These are phyloP conservation scores for Poeciliopsis presidionis DNA, from an alignment of 2,797 vertebrate genomes.

Conservation along the genomic window DNA sequence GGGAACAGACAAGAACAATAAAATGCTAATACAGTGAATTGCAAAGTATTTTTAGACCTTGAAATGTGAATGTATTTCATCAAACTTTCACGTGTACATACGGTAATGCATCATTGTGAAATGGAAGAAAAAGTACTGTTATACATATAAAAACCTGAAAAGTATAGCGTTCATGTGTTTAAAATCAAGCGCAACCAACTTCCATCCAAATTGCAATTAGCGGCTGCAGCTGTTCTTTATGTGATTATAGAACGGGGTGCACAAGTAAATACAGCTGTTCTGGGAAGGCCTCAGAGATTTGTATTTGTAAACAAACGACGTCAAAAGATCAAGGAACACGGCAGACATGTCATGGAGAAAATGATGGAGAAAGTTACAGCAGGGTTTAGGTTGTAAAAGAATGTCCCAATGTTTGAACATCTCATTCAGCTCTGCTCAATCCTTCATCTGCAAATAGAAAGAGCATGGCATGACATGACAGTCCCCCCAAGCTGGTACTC, in stretches of 20 bases:
- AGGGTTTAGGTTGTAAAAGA: neutral
- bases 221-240: neutral
- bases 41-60: neutral
- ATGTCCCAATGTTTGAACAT: neutral
- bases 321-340: neutral
- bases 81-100: neutral
- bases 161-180: neutral
- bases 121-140: neutral
- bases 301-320: neutral
- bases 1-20: slow-evolving; percentile 46
- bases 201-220: neutral
- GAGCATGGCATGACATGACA: neutral
- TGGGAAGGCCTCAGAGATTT: neutral
- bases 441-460: neutral
- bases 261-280: neutral
- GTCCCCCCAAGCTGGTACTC: neutral
- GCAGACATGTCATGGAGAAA: neutral
- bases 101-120: neutral
- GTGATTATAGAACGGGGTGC: neutral
- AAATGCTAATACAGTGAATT: slow-evolving; percentile 58
- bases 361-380: neutral
- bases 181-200: neutral
- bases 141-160: neutral
- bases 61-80: neutral
- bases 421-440: neutral